Percentiles rank a stretch among this genome's conserved stretches.
These are phyloP conservation scores for Augiades crinisus DNA, from an alignment of 2,888 invertebrate species.

Conservation along the genomic window DNA sequence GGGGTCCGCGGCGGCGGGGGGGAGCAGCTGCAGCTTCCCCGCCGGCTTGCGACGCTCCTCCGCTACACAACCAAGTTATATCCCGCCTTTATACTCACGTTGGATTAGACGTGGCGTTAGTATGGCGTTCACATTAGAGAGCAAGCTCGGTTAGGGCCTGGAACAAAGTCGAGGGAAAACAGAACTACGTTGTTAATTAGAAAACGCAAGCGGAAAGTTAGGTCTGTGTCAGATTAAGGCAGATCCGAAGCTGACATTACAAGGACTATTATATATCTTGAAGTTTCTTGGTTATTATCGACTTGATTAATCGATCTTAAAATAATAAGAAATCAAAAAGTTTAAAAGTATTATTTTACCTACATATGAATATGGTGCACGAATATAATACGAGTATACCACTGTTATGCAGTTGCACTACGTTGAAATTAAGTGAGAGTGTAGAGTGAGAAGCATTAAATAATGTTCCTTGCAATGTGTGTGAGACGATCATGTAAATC, in stretches of 20 bases:
- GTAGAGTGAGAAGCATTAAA: slow-evolving; percentile 49
- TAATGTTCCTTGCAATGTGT: slow-evolving; percentile 75
- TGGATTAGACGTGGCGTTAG: slow-evolving; percentile 78
- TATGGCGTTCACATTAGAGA: slow-evolving; percentile 81
- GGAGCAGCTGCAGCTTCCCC: slow-evolving; percentile 63
- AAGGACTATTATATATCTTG: slow-evolving; percentile 62
- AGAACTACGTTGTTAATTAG: slow-evolving; percentile 72
- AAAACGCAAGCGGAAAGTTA: slow-evolving; percentile 77
- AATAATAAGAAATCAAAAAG: not conserved
- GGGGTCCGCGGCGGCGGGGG: slow-evolving; percentile 59
- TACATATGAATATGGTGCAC: not conserved
- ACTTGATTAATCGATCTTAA: not conserved
- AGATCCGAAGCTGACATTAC: slow-evolving; percentile 59
- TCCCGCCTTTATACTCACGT: slow-evolving; percentile 73
- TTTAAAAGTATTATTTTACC: too few relatives aligned
- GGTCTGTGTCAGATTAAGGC: slow-evolving; percentile 55
- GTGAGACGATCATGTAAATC: slow-evolving; percentile 61
- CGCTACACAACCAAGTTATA: slow-evolving; percentile 77
- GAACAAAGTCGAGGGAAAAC: slow-evolving; percentile 81
- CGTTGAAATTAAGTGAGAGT: slow-evolving; percentile 26
- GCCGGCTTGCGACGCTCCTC: slow-evolving; percentile 75
- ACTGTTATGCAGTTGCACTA: slow-evolving; percentile 6
- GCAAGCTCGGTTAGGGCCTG: slow-evolving; percentile 83
- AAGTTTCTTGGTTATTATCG: not conserved
- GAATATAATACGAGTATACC: too few relatives aligned